Evolutionary conservation across 1,140 invertebrate genomes (phyloP).

Genomic region (Meloidogyne floridensis): DNA sequence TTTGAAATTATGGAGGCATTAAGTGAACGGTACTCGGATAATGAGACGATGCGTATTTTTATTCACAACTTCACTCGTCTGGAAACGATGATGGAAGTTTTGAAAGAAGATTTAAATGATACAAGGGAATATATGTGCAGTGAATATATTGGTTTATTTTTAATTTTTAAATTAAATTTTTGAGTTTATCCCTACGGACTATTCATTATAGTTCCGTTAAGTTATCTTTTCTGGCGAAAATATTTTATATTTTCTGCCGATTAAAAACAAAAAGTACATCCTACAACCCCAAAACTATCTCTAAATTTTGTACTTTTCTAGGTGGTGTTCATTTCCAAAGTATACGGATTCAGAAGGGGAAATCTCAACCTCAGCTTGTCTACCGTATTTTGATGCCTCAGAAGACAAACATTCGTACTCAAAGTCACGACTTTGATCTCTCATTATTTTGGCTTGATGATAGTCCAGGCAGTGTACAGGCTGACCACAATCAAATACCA

Average conservation of each 20-base stretch:
- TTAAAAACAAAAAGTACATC: no score
- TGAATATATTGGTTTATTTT: constrained; percentile 39
- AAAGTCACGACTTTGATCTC: constrained; percentile 37
- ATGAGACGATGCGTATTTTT: neutral
- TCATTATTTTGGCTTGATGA: constrained; percentile 51
- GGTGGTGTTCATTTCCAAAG: constrained; percentile 45
- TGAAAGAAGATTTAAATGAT: constrained; percentile 34
- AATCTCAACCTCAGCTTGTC: constrained; percentile 14
- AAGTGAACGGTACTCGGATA: constrained; percentile 9
- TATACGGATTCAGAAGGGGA: constrained; percentile 6
- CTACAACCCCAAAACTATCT: no score
- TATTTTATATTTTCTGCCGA: no score
- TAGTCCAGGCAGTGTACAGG: constrained; percentile 35
- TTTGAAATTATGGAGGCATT: neutral
- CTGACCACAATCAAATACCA: constrained; percentile 43
- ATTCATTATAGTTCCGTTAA: no score
- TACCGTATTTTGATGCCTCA: constrained; percentile 46
- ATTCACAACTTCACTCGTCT: constrained; percentile 3
- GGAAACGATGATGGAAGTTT: constrained; percentile 19
- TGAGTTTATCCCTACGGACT: no score
- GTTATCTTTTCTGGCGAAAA: no score
- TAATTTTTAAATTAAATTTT: neutral
- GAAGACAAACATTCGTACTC: neutral
- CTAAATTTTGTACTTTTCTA: constrained; percentile 6
- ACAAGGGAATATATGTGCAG: constrained; percentile 30